These are phyloP conservation scores for Philotrypesis tridentata DNA, from an alignment of 1,140 invertebrate genomes.

Conservation along the genomic window DNA sequence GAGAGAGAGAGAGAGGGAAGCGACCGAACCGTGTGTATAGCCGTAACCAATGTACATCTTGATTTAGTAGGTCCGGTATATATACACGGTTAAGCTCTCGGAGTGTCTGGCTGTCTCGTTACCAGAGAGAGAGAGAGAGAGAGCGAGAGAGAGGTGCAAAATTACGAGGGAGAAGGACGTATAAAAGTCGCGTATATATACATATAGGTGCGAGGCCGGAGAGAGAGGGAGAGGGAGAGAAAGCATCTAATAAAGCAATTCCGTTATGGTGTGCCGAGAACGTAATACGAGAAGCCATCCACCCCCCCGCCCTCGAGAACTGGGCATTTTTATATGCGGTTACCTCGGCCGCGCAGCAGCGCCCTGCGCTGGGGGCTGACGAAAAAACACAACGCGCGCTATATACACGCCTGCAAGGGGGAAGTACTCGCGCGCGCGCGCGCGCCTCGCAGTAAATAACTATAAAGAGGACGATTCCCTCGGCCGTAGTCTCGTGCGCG, in stretches of 20 bases:
- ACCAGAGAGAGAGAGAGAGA: slow-evolving; percentile 57
- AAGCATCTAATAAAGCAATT: slow-evolving; percentile 72
- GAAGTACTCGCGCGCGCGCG: slow-evolving; percentile 3
- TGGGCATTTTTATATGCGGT: slow-evolving; percentile 49
- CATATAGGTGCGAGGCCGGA: slow-evolving; percentile 38
- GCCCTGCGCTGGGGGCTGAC: too few relatives aligned
- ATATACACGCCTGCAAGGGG: too few relatives aligned
- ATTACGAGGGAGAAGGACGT: slow-evolving; percentile 51
- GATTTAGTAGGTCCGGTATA: slow-evolving; percentile 71
- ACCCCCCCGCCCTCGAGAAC: slow-evolving; percentile 57
- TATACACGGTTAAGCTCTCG: slow-evolving; percentile 53
- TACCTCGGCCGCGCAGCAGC: slow-evolving; percentile 47
- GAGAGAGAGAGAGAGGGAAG: not conserved
- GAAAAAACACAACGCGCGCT: not conserved
- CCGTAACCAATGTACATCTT: slow-evolving; percentile 75
- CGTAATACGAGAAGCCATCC: slow-evolving; percentile 72
- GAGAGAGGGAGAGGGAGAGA: slow-evolving; percentile 51
- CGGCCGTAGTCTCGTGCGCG: not conserved
- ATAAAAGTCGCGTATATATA: slow-evolving; percentile 30
- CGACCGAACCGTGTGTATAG: slow-evolving; percentile 66
- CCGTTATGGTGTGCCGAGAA: slow-evolving; percentile 62
- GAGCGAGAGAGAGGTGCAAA: slow-evolving; percentile 51
- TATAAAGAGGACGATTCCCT: slow-evolving; percentile 36
- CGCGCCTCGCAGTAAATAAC: slow-evolving; percentile 44
- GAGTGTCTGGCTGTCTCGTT: slow-evolving; percentile 70